A percentile compares a stretch with the other conserved stretches of the same genome.
Conservation (phyloP, 2,113 vertebrate genomes). For the Mustela lutreola region DNA sequence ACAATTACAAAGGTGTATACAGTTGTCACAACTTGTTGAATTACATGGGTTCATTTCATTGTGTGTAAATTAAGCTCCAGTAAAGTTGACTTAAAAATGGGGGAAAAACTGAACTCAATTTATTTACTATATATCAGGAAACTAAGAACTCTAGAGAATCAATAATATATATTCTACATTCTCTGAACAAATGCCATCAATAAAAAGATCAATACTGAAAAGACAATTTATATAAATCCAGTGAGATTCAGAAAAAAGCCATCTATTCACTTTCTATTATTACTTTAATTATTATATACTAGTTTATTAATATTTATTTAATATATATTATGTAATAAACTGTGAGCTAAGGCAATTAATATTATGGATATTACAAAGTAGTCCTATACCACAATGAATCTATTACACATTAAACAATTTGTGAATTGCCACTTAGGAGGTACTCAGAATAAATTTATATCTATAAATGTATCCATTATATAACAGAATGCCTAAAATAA, state of each 20-base stretch:
- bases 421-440: not conserved
- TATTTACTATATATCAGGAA: not conserved
- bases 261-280: not conserved
- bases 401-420: not conserved
- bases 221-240: not conserved
- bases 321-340: not conserved
- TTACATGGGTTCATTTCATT: not conserved
- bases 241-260: not conserved
- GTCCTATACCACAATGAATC: not conserved
- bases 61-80: not conserved
- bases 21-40: not conserved
- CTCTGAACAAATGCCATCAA: not conserved
- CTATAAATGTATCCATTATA: not conserved
- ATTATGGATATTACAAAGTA: not conserved
- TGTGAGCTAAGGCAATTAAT: not conserved
- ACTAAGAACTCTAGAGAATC: not conserved
- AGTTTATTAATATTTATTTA: not conserved
- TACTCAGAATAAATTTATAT: not conserved
- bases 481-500: not conserved
- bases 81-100: not conserved
- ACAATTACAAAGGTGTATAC: not conserved
- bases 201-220: not conserved
- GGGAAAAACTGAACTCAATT: not conserved
- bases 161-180: not conserved
- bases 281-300: not conserved